phyloP scores from a whole-genome alignment of 2,888 invertebrate species.

The Julus scandinavius region DNA sequence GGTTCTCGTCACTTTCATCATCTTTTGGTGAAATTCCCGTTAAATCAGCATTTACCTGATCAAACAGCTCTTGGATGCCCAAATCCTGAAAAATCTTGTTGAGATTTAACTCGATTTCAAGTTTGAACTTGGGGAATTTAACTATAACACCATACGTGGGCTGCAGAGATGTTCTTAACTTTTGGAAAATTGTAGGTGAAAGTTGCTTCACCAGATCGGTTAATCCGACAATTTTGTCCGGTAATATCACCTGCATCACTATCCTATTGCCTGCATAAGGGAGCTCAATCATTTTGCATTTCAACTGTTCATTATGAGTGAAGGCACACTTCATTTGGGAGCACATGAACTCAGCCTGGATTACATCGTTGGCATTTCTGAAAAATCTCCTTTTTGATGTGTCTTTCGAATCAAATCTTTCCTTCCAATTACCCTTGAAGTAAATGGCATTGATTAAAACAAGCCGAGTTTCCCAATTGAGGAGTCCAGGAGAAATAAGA shows the following conservation, averaged over 20 bases:
- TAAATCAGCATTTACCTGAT: slow-evolving; percentile 36
- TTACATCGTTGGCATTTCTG: slow-evolving; percentile 40
- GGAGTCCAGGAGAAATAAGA: slow-evolving; percentile 51
- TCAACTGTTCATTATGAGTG: slow-evolving; percentile 44
- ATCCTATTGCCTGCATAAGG: slow-evolving; percentile 70
- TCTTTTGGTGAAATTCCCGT: slow-evolving; percentile 39
- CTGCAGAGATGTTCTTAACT: not conserved
- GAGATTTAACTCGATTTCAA: slow-evolving; percentile 71
- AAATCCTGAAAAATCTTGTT: slow-evolving; percentile 48
- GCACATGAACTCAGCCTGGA: slow-evolving; percentile 53
- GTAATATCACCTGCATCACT: slow-evolving; percentile 81
- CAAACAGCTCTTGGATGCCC: slow-evolving; percentile 56
- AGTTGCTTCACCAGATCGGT: slow-evolving; percentile 58
- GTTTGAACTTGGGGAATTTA: slow-evolving; percentile 81
- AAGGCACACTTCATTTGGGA: slow-evolving; percentile 48
- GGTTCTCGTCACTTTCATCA: no score
- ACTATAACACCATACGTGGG: slow-evolving; percentile 64
- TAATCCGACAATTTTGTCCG: slow-evolving; percentile 76
- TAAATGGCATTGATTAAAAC: slow-evolving; percentile 59
- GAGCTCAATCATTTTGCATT: slow-evolving; percentile 57
- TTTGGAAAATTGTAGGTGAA: not conserved
- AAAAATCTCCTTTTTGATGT: slow-evolving; percentile 53
- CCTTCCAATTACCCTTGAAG: slow-evolving; percentile 58
- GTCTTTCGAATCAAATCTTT: slow-evolving; percentile 49
- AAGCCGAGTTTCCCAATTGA: slow-evolving; percentile 46